These are phyloP conservation scores for Bellardia pandia DNA, from an alignment of 2,888 invertebrate species.

Conservation along the genomic window DNA sequence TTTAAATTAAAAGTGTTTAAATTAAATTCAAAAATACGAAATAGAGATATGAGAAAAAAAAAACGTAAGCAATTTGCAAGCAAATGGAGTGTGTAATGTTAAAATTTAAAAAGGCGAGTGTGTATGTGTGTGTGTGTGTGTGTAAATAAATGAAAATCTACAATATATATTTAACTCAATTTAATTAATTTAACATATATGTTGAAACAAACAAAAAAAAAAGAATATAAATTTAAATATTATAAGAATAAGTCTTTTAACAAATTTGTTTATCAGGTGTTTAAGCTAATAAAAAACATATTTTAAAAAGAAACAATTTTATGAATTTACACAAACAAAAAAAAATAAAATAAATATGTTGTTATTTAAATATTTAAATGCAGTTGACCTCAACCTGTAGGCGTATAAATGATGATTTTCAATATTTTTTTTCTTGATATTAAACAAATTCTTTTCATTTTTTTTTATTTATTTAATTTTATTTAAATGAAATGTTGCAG, in stretches of 20 bases:
- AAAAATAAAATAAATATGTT: constrained; percentile 6
- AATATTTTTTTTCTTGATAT: constrained; percentile 35
- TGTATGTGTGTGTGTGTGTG: constrained; percentile 4
- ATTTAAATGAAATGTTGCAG: background rate
- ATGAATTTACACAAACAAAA: background rate
- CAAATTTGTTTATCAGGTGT: constrained; percentile 64
- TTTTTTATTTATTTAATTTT: background rate
- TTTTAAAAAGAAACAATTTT: background rate
- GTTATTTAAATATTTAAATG: constrained; percentile 57
- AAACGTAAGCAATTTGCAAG: background rate
- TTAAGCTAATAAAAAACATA: constrained; percentile 20
- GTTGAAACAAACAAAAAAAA: constrained; percentile 21
- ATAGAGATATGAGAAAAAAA: background rate
- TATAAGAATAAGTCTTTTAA: constrained; percentile 24
- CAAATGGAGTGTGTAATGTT: constrained; percentile 18
- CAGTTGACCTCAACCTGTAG: constrained; percentile 69
- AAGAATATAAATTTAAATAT: background rate
- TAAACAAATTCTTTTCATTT: background rate
- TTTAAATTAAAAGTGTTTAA: constrained; percentile 20
- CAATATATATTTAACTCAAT: constrained; percentile 4
- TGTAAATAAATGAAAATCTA: background rate
- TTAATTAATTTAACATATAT: constrained; percentile 48
- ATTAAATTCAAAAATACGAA: constrained; percentile 22
- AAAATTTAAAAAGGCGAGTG: background rate
- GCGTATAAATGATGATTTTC: constrained; percentile 68